Percentiles rank a stretch among this genome's conserved stretches.
Evolutionary conservation across 2,888 invertebrate species (phyloP).

Genomic region (Matsumyia berberina): DNA sequence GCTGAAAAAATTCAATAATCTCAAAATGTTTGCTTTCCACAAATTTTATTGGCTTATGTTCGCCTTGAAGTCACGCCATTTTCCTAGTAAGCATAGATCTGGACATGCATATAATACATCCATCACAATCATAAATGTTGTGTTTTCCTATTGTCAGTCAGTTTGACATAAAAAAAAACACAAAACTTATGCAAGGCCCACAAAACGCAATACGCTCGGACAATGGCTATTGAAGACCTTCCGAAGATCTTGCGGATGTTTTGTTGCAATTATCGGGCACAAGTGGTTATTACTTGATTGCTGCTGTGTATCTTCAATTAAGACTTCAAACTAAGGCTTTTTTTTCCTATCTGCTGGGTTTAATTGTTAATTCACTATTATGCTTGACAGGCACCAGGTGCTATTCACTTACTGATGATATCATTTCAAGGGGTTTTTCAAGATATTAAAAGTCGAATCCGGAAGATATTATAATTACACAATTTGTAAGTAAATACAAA

Average conservation of each 20-base stretch:
- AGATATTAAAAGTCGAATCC: background rate
- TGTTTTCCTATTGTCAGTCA: background rate
- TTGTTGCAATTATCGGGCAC: conserved; percentile 14
- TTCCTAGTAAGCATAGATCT: background rate
- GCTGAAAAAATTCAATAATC: too few relatives aligned
- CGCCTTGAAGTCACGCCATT: too few relatives aligned
- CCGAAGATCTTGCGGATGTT: conserved; percentile 5
- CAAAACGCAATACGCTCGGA: background rate
- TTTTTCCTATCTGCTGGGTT: background rate
- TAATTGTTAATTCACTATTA: conserved; percentile 13
- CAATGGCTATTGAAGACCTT: conserved; percentile 12
- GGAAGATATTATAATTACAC: background rate
- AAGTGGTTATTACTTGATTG: conserved; percentile 2
- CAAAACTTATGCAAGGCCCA: background rate
- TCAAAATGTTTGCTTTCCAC: too few relatives aligned
- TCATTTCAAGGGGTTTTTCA: background rate
- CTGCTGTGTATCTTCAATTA: background rate
- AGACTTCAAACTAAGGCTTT: conserved; percentile 13
- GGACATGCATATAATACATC: too few relatives aligned
- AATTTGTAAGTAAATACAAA: background rate
- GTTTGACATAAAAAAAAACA: background rate
- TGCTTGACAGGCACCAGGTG: background rate
- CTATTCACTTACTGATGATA: background rate
- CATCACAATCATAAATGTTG: background rate
- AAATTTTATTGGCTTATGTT: too few relatives aligned